Evolutionary conservation across 2,113 vertebrate species (phyloP), one percentile per base, ranked within the genome.

Genomic region (Dasyprocta punctata): DNA sequence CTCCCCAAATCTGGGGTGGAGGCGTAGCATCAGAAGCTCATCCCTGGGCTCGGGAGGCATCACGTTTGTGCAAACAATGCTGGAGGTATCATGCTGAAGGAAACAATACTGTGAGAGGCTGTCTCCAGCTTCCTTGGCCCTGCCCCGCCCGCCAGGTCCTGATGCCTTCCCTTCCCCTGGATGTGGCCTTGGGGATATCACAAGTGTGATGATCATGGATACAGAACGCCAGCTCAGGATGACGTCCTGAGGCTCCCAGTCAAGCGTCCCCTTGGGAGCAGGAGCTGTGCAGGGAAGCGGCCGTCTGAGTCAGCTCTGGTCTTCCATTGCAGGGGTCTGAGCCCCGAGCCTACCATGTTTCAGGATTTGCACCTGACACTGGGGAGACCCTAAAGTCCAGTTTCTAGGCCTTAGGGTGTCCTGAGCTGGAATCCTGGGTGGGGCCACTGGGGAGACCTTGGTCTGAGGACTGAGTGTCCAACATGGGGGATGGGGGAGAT

Each of bases 261-360:
- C 1, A 19, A 5, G 17, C 30, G 12, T 3, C 5, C 5, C 16
- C 4, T 0, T 1, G 6, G 13, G 71, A 75, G 6, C 36, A 8
- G 12, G 17, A 33, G 16, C 26, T 16, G 0, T 7, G 3, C 60
- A 41, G 24, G 5, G 0, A 19, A 65, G 36, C 17, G 4, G 75
- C 73, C 7, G 38, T 12, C 1, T 14, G 9, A 36, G 28, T 86
- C 41, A 7, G 49, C 24, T 28, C 63, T 17, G 14, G 36, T 49
- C 33, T 56, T 60, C 36, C 28, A 0, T 0, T 1, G 11, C 17
- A 65, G 54, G 47, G 5, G 6, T 24, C 58, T 0, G 11, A 63
- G 81, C 7, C 67, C 5, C 1, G 16, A 36, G 77, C 16, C n/a
- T 12, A 30, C 71, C 33, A 30, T 1, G 5, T n/a, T 30, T 71